Percentiles rank a stretch among this genome's conserved stretches.
These are phyloP conservation scores for Megaleporinus macrocephalus DNA, from an alignment of 2,113 vertebrate species.

Conservation along the genomic window DNA sequence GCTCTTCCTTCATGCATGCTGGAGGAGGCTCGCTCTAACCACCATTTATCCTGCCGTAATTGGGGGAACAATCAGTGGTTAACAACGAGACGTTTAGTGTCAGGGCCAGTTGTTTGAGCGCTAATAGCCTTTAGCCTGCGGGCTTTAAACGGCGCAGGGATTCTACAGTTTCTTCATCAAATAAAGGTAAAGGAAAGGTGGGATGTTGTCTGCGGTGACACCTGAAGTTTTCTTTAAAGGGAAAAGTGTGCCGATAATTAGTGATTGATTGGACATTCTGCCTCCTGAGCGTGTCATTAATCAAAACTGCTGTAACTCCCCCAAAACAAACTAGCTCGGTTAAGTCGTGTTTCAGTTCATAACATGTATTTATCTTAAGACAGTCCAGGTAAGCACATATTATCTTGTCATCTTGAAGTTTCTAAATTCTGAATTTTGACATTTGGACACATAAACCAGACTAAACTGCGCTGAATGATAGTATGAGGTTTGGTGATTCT, in stretches of 20 bases:
- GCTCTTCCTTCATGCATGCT: constrained; percentile 41
- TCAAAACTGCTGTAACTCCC: background rate
- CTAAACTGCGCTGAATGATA: background rate
- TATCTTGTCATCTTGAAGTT: background rate
- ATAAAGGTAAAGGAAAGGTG: background rate
- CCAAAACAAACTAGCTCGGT: background rate
- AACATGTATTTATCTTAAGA: background rate
- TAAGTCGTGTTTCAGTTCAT: background rate
- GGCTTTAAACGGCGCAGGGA: background rate
- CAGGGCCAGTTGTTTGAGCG: background rate
- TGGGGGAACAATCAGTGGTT: constrained; percentile 35
- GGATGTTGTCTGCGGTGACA: background rate
- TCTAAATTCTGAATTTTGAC: background rate
- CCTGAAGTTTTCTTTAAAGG: background rate
- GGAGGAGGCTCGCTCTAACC: constrained; percentile 22
- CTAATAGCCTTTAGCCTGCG: constrained; percentile 35
- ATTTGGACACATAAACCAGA: background rate
- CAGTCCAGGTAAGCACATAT: background rate
- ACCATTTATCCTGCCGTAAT: constrained; percentile 47
- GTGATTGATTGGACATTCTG: background rate
- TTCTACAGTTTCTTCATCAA: constrained; percentile 22
- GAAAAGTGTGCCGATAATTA: background rate
- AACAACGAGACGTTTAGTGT: constrained; percentile 33
- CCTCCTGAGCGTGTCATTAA: background rate
- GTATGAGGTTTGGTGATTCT: background rate